Percentiles rank a stretch among this genome's conserved stretches.
Conservation (phyloP, 1,140 invertebrate species). For the Drosophila baimaii region DNA sequence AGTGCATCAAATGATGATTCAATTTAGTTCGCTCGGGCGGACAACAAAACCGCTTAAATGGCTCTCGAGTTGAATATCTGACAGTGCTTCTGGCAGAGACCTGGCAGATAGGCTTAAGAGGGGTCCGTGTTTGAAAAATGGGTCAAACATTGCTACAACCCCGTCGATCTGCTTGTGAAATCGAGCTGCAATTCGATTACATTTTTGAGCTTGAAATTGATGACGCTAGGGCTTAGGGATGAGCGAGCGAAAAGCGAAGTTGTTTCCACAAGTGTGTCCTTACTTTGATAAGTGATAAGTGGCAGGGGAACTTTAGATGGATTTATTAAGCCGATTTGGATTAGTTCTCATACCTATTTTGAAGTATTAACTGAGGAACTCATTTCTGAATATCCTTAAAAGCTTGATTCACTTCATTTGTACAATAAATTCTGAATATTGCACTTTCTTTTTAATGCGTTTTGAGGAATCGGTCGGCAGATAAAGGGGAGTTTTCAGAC, state of each 20-base stretch:
- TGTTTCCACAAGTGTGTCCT: background rate
- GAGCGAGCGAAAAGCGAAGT: background rate
- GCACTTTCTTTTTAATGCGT: too few species aligned
- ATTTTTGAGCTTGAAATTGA: slow-evolving; percentile 50
- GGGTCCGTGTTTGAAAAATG: slow-evolving; percentile 12
- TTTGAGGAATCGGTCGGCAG: too few species aligned
- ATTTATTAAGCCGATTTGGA: background rate
- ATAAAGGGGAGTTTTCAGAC: too few species aligned
- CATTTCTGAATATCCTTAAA: too few species aligned
- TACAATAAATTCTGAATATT: too few species aligned
- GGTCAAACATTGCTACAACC: background rate
- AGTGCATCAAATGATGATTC: slow-evolving; percentile 75
- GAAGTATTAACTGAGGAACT: too few species aligned
- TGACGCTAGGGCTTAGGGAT: slow-evolving; percentile 24
- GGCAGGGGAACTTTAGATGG: background rate
- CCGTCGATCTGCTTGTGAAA: slow-evolving; percentile 16
- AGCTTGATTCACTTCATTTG: too few species aligned
- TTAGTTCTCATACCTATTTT: too few species aligned
- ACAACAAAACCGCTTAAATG: slow-evolving; percentile 59
- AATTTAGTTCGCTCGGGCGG: slow-evolving; percentile 66
- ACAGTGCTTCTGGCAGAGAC: slow-evolving; percentile 55
- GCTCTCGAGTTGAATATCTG: slow-evolving; percentile 66
- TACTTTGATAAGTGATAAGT: background rate
- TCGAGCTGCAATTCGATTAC: slow-evolving; percentile 44
- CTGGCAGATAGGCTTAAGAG: slow-evolving; percentile 68